Evolutionary conservation across 2,888 invertebrate genomes (phyloP).

Genomic region (Thera britannica): DNA sequence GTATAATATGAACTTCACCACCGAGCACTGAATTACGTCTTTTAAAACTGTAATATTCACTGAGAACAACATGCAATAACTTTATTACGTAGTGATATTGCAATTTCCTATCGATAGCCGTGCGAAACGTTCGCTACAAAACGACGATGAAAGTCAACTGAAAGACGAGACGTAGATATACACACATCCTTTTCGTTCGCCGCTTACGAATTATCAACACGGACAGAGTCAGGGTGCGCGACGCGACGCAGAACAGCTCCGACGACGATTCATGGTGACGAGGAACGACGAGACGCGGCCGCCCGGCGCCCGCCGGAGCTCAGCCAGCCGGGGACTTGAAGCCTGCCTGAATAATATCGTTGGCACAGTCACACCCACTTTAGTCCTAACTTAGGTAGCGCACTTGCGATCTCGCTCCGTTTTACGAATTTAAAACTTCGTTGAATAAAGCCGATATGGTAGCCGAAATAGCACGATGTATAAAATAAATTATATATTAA

Average conservation of each 20-base stretch:
- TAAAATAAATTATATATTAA: constrained; percentile 52
- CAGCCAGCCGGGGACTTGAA: constrained; percentile 50
- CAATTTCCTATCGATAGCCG: constrained; percentile 80
- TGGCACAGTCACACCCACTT: constrained; percentile 72
- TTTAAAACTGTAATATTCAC: constrained; percentile 50
- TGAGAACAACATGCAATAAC: constrained; percentile 65
- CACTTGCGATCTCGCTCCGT: constrained; percentile 72
- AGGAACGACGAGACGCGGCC: constrained; percentile 47
- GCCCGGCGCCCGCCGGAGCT: constrained; percentile 40
- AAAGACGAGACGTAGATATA: constrained; percentile 84
- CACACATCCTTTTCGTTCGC: constrained; percentile 82
- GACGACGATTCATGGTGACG: constrained; percentile 55
- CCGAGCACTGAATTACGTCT: constrained; percentile 47
- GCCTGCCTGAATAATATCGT: constrained; percentile 67
- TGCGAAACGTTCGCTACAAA: constrained; percentile 84
- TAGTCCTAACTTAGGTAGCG: constrained; percentile 58
- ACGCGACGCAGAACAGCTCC: constrained; percentile 52
- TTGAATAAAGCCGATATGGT: constrained; percentile 61
- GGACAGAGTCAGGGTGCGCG: constrained; percentile 51
- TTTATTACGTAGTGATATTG: constrained; percentile 82
- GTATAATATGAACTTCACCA: constrained; percentile 40
- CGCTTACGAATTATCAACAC: constrained; percentile 80
- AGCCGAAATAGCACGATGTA: constrained; percentile 64
- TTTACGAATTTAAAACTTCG: constrained; percentile 61
- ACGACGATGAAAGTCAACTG: constrained; percentile 85